Evolutionary conservation across 2,113 vertebrate species (phyloP).

Genomic region (Callipepla squamata): DNA sequence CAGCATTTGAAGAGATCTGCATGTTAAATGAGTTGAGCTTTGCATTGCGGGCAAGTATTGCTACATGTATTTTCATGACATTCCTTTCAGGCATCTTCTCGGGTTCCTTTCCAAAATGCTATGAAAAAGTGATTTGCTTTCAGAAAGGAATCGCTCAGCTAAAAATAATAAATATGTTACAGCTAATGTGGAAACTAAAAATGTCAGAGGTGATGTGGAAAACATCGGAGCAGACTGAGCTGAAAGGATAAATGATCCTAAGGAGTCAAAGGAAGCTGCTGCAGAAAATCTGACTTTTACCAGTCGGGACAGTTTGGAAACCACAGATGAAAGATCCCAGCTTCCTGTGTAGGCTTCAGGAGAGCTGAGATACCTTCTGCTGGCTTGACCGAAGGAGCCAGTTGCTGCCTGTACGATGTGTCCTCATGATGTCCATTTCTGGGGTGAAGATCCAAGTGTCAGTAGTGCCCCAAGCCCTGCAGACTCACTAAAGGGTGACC

Average conservation of each 20-base stretch:
- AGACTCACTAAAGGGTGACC: background rate
- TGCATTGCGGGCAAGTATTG: slow-evolving; percentile 7
- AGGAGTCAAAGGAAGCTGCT: background rate
- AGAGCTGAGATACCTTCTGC: background rate
- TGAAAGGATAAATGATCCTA: slow-evolving; percentile 21
- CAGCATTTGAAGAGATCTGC: slow-evolving; percentile 17
- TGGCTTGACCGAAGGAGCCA: background rate
- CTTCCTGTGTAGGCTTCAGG: background rate
- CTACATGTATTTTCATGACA: slow-evolving; percentile 31
- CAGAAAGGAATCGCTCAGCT: slow-evolving; percentile 46
- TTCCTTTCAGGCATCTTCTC: slow-evolving; percentile 8
- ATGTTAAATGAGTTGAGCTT: slow-evolving; percentile 8
- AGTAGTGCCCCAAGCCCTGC: background rate
- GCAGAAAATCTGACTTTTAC: background rate
- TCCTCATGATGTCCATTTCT: background rate
- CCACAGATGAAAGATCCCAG: background rate
- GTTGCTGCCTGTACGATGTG: accelerated
- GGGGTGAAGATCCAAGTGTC: background rate
- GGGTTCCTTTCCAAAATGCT: background rate
- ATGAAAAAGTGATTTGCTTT: slow-evolving; percentile 40
- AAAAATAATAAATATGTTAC: slow-evolving; percentile 52
- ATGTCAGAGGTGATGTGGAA: slow-evolving; percentile 44
- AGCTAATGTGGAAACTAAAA: slow-evolving; percentile 54
- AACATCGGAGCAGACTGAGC: background rate
- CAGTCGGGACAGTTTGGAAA: background rate